Conservation (phyloP, 2,113 vertebrate genomes). For the Prinia subflava region DNA sequence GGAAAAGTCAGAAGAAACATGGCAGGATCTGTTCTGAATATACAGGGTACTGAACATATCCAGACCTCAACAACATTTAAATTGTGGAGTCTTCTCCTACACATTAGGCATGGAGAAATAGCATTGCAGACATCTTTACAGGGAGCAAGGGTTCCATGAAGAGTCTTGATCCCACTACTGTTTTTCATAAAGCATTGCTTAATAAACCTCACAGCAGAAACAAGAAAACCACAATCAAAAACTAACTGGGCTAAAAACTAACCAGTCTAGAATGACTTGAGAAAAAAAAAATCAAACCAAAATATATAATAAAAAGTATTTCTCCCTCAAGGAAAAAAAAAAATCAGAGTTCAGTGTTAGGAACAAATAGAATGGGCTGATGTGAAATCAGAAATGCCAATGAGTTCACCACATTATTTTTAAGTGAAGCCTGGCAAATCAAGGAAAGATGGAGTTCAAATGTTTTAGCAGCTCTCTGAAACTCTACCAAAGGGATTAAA, state of each 20-base stretch:
- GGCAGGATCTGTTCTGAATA: neutral
- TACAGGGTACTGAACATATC: fast-evolving
- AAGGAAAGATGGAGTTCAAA: neutral
- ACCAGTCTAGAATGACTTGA: neutral
- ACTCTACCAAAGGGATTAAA: neutral
- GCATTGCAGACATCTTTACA: neutral
- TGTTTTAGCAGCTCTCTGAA: neutral
- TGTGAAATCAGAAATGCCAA: neutral
- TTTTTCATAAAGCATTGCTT: neutral
- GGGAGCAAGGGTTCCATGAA: neutral
- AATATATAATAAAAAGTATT: neutral
- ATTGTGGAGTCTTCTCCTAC: neutral
- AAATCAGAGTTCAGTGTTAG: neutral
- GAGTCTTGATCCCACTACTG: neutral
- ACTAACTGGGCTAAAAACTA: neutral
- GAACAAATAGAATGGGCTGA: neutral
- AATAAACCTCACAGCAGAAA: neutral
- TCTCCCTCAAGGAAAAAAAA: neutral
- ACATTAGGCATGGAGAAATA: neutral
- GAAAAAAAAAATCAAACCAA: neutral
- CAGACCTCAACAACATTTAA: neutral
- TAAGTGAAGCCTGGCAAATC: neutral
- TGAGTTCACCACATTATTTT: neutral
- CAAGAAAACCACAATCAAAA: neutral
- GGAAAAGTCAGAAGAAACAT: neutral